A percentile compares a stretch with the other conserved stretches of the same genome.
Conservation (phyloP, 2,888 invertebrate species). For the Heliconius ismenius region DNA sequence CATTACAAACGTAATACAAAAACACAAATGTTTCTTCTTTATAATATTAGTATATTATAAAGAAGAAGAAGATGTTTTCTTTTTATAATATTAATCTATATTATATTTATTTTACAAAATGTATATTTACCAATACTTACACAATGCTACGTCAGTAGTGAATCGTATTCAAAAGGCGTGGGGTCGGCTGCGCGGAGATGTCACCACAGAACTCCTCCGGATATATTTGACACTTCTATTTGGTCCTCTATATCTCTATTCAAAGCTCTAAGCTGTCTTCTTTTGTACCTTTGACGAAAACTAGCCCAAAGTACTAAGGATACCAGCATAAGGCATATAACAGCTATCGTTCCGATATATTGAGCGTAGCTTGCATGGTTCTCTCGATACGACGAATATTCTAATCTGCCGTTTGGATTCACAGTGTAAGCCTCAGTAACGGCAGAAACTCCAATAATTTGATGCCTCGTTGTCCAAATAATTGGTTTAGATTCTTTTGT, state of each 20-base stretch:
- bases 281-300: constrained; percentile 68
- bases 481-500: constrained; percentile 50
- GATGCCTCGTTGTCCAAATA: constrained; percentile 50
- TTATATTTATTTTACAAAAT: background rate
- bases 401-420: constrained; percentile 64
- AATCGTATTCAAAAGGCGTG: constrained; percentile 82
- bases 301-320: constrained; percentile 80
- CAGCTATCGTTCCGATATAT: constrained; percentile 81
- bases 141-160: constrained; percentile 79
- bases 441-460: constrained; percentile 53
- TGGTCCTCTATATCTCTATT: constrained; percentile 67
- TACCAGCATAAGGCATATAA: constrained; percentile 79
- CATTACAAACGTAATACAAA: no score
- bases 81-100: no score
- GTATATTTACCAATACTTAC: constrained; percentile 60
- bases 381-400: constrained; percentile 69
- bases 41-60: no score
- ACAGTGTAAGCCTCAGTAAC: constrained; percentile 53
- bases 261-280: constrained; percentile 61
- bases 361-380: constrained; percentile 62
- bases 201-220: constrained; percentile 88
- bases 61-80: no score
- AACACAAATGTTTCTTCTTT: no score
- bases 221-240: constrained; percentile 84
- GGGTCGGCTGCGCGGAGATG: constrained; percentile 82